Evolutionary conservation across 1,140 invertebrate genomes (phyloP).

Genomic region (Patella vulgata): DNA sequence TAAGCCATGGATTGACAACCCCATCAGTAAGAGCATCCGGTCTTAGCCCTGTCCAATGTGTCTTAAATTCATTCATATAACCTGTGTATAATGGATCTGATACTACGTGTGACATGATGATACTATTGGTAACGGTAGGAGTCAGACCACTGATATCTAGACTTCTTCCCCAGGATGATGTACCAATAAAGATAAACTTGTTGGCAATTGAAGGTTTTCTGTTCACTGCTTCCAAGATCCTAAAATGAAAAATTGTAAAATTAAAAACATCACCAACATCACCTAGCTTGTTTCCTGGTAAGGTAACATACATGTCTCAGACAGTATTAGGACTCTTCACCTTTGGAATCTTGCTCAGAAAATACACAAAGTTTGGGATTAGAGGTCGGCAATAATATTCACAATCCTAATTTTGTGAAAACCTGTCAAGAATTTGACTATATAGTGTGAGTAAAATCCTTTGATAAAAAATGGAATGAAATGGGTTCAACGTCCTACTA

Average conservation of each 20-base stretch:
- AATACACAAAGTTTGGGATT: too few relatives aligned
- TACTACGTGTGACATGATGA: conserved; percentile 4
- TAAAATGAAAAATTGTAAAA: too few relatives aligned
- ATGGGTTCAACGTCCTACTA: too few relatives aligned
- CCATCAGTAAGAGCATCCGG: conserved; percentile 14
- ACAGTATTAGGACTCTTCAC: background rate
- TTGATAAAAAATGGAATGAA: too few relatives aligned
- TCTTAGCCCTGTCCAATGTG: conserved; percentile 24
- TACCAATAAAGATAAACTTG: conserved; percentile 38
- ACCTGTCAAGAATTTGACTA: too few relatives aligned
- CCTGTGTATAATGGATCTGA: background rate
- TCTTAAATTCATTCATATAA: conserved; percentile 30
- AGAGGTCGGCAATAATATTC: too few relatives aligned
- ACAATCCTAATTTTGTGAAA: too few relatives aligned
- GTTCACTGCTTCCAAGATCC: background rate
- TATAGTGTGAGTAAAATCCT: too few relatives aligned
- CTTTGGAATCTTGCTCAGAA: too few relatives aligned
- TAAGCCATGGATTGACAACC: conserved; percentile 24
- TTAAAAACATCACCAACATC: too few relatives aligned
- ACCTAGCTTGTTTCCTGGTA: too few relatives aligned
- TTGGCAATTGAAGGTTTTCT: background rate
- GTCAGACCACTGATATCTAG: conserved; percentile 13
- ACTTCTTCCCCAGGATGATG: conserved; percentile 35
- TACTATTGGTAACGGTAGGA: conserved; percentile 26
- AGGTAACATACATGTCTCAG: background rate